phyloP scores from a whole-genome alignment of 2,888 invertebrate genomes.

The Trachelus tabidus region DNA sequence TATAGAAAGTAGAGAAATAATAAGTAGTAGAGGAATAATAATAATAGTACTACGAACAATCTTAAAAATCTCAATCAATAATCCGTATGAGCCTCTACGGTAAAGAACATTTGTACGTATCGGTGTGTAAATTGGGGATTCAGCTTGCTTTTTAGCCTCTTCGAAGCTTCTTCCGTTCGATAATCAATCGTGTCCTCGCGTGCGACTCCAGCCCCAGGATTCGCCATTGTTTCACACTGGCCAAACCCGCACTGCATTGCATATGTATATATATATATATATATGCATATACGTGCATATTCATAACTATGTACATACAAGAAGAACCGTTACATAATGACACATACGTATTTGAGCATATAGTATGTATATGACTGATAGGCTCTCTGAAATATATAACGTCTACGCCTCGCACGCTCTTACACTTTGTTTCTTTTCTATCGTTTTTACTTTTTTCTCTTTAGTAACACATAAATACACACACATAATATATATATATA shows the following conservation, averaged over 20 bases:
- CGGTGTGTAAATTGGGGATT: background rate
- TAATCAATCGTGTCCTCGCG: background rate
- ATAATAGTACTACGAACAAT: background rate
- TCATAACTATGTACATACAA: background rate
- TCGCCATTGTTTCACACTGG: background rate
- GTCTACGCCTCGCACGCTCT: background rate
- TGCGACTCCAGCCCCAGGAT: background rate
- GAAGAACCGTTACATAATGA: background rate
- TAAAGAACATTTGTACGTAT: background rate
- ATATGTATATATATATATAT: slow-evolving; percentile 4
- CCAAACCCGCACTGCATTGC: background rate
- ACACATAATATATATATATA: slow-evolving; percentile 41
- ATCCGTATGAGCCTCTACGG: background rate
- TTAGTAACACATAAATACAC: slow-evolving; percentile 12
- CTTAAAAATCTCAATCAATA: background rate
- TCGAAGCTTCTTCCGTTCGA: background rate
- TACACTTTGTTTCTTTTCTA: background rate
- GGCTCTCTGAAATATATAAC: background rate
- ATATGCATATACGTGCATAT: background rate
- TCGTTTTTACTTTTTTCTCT: background rate
- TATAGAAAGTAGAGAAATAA: background rate
- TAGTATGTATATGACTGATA: background rate
- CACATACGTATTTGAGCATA: slow-evolving; percentile 9
- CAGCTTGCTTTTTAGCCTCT: background rate
- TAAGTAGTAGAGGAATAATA: background rate